Evolutionary conservation across 2,797 vertebrate species (phyloP).

Genomic region (Tokudaia tokunoshimensis): DNA sequence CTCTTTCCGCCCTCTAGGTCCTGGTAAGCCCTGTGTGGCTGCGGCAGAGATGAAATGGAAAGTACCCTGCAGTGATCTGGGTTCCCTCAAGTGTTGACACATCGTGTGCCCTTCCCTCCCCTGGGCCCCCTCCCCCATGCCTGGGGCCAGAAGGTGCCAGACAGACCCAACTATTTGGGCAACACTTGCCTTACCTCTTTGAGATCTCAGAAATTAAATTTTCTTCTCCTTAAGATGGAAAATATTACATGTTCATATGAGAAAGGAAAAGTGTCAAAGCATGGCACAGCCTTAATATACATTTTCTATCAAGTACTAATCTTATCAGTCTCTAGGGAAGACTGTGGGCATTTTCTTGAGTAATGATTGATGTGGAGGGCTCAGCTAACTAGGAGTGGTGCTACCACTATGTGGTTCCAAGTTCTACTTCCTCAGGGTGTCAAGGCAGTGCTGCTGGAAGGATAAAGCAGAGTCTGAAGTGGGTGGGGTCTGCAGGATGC

Average conservation of each 20-base stretch:
- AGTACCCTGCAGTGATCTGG: neutral
- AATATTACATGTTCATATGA: neutral
- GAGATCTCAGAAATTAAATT: neutral
- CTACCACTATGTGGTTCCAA: neutral
- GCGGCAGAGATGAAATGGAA: neutral
- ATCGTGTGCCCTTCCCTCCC: accelerated
- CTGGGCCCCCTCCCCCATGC: accelerated
- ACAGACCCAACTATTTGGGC: neutral
- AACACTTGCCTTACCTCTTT: neutral
- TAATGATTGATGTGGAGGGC: neutral
- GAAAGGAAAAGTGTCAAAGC: neutral
- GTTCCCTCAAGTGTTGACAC: neutral
- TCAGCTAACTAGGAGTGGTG: neutral
- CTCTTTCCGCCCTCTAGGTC: neutral
- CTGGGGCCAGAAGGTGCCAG: neutral
- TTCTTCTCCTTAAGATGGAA: constrained; percentile 45
- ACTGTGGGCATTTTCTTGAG: neutral
- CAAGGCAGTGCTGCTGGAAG: neutral
- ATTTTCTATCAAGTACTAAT: neutral
- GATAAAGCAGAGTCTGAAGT: neutral
- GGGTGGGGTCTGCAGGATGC: no score
- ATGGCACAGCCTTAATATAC: neutral
- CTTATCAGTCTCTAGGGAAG: neutral
- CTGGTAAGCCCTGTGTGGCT: neutral
- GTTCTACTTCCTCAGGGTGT: neutral